phyloP scores from a whole-genome alignment of 2,888 invertebrate genomes.

The Rhamnusium bicolor region DNA sequence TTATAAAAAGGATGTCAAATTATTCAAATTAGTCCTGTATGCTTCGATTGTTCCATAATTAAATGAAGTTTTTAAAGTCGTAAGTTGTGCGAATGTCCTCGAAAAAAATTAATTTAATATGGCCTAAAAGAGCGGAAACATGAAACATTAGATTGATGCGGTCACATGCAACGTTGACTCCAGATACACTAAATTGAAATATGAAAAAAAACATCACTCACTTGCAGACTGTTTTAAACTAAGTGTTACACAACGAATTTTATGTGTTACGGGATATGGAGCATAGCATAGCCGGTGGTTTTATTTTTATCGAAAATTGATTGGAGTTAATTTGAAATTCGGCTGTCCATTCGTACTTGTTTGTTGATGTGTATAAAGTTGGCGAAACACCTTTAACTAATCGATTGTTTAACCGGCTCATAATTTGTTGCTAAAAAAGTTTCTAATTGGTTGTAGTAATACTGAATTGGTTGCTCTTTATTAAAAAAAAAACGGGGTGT shows the following conservation, averaged over 20 bases:
- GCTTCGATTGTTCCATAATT: constrained; percentile 10
- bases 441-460: neutral
- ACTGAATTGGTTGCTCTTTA: too few relatives aligned
- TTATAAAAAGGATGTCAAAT: constrained; percentile 13
- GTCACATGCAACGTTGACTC: constrained; percentile 17
- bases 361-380: too few relatives aligned
- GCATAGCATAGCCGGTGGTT: neutral
- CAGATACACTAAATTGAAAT: constrained; percentile 12
- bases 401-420: too few relatives aligned
- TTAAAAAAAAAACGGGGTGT: too few relatives aligned
- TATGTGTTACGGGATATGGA: neutral
- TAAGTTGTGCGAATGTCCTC: constrained; percentile 16
- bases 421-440: too few relatives aligned
- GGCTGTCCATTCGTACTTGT: too few relatives aligned
- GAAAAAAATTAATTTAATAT: constrained; percentile 16
- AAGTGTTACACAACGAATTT: neutral
- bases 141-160: constrained; percentile 26
- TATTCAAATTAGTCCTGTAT: constrained; percentile 3
- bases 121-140: constrained; percentile 28
- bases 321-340: too few relatives aligned
- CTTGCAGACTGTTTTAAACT: neutral
- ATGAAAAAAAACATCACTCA: constrained; percentile 1
- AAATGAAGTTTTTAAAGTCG: constrained; percentile 5
- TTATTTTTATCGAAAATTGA: neutral
- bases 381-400: too few relatives aligned